Percentiles rank a stretch among this genome's conserved stretches.
Evolutionary conservation across 2,113 vertebrate genomes (phyloP).

Genomic region (Chauna torquata): DNA sequence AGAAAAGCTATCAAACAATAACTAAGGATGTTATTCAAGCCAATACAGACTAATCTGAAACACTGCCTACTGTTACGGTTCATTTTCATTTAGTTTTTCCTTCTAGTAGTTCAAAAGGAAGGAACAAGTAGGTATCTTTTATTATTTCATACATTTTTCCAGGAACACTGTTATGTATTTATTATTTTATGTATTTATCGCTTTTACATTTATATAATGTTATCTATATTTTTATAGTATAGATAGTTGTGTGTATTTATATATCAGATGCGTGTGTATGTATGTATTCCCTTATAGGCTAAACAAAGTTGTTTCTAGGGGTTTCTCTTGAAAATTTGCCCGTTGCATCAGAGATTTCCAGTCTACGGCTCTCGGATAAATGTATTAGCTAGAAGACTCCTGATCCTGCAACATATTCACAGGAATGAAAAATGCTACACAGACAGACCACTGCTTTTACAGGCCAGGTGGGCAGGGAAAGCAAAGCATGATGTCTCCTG

Average conservation of each 20-base stretch:
- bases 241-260: not conserved
- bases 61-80: not conserved
- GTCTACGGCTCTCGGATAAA: not conserved
- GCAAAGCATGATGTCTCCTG: not conserved
- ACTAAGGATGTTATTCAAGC: not conserved
- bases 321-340: not conserved
- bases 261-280: not conserved
- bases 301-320: not conserved
- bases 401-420: not conserved
- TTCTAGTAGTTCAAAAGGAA: not conserved
- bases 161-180: not conserved
- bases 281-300: not conserved
- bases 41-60: not conserved
- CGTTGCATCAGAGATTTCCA: not conserved
- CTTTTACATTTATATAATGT: not conserved
- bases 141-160: not conserved
- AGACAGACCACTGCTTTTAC: not conserved
- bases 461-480: not conserved
- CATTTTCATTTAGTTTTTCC: not conserved
- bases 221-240: not conserved
- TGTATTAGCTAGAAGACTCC: not conserved
- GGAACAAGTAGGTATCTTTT: not conserved
- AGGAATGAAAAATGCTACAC: not conserved
- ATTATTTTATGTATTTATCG: not conserved
- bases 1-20: not conserved